Conservation (phyloP, 2,888 invertebrate genomes). For the Metacarcinus magister region DNA sequence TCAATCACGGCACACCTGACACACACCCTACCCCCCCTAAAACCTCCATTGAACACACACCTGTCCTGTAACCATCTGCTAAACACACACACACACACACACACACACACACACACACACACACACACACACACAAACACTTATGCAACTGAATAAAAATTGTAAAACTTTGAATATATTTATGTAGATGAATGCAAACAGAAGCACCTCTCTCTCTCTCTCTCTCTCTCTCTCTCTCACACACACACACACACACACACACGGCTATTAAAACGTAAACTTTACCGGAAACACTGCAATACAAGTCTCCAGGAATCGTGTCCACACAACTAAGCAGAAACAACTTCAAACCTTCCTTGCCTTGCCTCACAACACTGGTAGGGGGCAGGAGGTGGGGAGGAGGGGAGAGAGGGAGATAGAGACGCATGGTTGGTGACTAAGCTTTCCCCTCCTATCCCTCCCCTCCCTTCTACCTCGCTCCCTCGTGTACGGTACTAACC, state of each 20-base stretch:
- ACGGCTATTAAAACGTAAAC: not conserved
- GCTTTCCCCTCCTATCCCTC: not conserved
- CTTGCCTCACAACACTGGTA: not conserved
- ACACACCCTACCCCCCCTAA: not conserved
- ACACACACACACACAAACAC: too few relatives aligned
- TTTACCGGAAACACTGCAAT: not conserved
- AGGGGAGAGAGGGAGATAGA: not conserved
- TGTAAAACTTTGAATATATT: too few relatives aligned
- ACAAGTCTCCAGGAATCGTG: not conserved
- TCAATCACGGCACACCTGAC: not conserved
- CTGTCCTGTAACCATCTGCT: too few relatives aligned
- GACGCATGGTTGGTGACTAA: constrained; percentile 49
- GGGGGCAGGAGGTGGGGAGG: too few relatives aligned
- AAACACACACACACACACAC: too few relatives aligned
- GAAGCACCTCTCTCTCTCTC: not conserved
- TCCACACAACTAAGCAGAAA: not conserved
- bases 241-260: not conserved
- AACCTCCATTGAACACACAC: not conserved
- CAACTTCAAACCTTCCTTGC: not conserved
- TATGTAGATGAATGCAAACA: not conserved
- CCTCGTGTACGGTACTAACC: not conserved
- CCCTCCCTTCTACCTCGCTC: not conserved
- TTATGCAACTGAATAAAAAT: too few relatives aligned
- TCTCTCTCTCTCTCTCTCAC: not conserved
- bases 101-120: not conserved